A percentile compares a stretch with the other conserved stretches of the same genome.
These are phyloP conservation scores for Gasterosteus nipponicus DNA, from an alignment of 2,113 vertebrate species.

Conservation along the genomic window DNA sequence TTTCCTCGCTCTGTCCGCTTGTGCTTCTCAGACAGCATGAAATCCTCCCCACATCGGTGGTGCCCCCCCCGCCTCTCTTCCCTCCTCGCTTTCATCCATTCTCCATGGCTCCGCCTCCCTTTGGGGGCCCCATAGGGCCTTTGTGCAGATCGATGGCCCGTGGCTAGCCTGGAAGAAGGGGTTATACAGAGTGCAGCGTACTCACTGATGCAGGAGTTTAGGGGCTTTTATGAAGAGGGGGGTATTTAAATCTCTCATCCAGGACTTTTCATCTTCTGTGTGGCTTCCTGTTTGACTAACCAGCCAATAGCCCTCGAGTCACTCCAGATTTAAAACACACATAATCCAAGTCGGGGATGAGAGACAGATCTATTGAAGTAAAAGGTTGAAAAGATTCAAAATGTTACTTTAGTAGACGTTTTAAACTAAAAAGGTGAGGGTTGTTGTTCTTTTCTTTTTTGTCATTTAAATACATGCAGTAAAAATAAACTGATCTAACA, in stretches of 20 bases:
- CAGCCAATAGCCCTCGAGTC: not conserved
- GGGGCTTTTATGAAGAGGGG: not conserved
- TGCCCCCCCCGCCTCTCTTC: slow-evolving; percentile 28
- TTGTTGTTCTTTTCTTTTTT: not conserved
- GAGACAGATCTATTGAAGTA: not conserved
- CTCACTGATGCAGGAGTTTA: slow-evolving; percentile 11
- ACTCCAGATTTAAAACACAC: not conserved
- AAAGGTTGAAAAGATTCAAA: not conserved
- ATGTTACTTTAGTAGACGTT: not conserved
- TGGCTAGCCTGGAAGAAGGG: slow-evolving; percentile 51
- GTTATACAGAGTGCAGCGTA: slow-evolving; percentile 48
- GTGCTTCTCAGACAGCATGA: slow-evolving; percentile 56
- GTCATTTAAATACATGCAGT: not conserved
- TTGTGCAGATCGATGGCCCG: slow-evolving; percentile 73
- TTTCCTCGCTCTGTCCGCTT: slow-evolving; percentile 38
- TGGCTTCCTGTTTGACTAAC: not conserved
- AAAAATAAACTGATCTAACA: not conserved
- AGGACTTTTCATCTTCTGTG: not conserved
- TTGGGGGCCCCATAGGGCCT: slow-evolving; percentile 55
- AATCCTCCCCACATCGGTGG: slow-evolving; percentile 54
- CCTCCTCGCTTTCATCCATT: slow-evolving; percentile 67
- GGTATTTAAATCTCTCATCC: slow-evolving; percentile 20
- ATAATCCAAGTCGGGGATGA: not conserved
- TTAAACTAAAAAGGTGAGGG: not conserved
- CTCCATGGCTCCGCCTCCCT: slow-evolving; percentile 44